These are phyloP conservation scores for Rhinophrynus dorsalis DNA, from an alignment of 2,797 vertebrate genomes.

Conservation along the genomic window DNA sequence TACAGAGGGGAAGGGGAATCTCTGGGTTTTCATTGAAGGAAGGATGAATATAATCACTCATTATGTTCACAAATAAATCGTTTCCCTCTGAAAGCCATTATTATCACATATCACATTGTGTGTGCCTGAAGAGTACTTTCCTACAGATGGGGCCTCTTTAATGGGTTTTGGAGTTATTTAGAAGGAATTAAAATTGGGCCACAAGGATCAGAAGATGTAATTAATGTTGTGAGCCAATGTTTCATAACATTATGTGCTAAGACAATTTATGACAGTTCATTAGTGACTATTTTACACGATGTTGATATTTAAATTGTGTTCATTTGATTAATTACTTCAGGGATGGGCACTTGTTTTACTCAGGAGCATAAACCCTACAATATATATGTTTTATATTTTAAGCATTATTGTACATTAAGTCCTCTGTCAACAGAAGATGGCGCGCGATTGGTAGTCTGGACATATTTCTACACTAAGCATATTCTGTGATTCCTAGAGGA, in stretches of 20 bases:
- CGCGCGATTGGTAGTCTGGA: too few species aligned
- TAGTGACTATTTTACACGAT: background rate
- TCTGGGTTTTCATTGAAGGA: too few species aligned
- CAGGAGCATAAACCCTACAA: too few species aligned
- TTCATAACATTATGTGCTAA: background rate
- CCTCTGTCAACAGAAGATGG: too few species aligned
- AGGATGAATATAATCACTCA: too few species aligned
- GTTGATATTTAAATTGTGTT: background rate
- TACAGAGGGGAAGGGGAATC: too few species aligned
- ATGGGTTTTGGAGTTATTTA: slow-evolving; percentile 28
- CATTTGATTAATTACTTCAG: background rate
- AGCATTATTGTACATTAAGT: too few species aligned
- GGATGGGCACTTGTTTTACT: too few species aligned
- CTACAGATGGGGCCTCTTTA: slow-evolving; percentile 11
- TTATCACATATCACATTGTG: background rate
- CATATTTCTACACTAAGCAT: too few species aligned
- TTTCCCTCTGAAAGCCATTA: too few species aligned
- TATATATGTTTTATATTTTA: too few species aligned
- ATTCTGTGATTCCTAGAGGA: too few species aligned
- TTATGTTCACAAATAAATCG: background rate
- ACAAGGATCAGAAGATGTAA: slow-evolving; percentile 22
- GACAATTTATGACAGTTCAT: background rate
- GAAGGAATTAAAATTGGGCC: slow-evolving; percentile 5
- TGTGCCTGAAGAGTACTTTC: slow-evolving; percentile 9
- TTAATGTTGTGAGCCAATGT: background rate